These are phyloP conservation scores for Drosophila maculinotata DNA, from an alignment of 2,888 invertebrate species.

Conservation along the genomic window DNA sequence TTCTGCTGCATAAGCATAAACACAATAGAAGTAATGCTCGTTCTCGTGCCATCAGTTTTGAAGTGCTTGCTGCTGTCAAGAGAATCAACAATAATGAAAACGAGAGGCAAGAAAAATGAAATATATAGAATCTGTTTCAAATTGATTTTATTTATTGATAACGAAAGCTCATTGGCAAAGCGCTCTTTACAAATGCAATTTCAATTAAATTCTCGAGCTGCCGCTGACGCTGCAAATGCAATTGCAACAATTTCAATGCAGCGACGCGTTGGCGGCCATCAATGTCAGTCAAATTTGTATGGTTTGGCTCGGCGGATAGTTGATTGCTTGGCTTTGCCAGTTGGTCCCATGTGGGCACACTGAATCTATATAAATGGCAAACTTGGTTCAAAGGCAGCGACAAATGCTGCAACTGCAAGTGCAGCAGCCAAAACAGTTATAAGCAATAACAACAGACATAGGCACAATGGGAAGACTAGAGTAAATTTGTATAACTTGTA, in stretches of 20 bases:
- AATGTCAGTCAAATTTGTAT: slow-evolving; percentile 37
- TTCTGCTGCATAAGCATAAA: slow-evolving; percentile 56
- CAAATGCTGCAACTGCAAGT: slow-evolving; percentile 40
- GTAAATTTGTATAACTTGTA: neutral
- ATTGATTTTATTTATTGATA: slow-evolving; percentile 78
- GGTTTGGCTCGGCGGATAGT: slow-evolving; percentile 37
- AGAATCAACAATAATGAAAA: slow-evolving; percentile 14
- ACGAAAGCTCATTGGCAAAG: slow-evolving; percentile 48
- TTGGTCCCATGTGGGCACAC: slow-evolving; percentile 54
- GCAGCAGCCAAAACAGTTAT: slow-evolving; percentile 33
- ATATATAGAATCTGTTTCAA: slow-evolving; percentile 42
- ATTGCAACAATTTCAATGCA: slow-evolving; percentile 43
- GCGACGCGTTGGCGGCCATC: slow-evolving; percentile 35
- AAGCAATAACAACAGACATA: slow-evolving; percentile 22
- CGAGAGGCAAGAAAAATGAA: slow-evolving; percentile 5
- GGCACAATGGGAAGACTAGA: slow-evolving; percentile 10
- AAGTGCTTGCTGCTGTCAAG: slow-evolving; percentile 30
- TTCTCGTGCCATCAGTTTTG: slow-evolving; percentile 33
- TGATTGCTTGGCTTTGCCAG: slow-evolving; percentile 54
- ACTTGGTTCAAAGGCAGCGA: slow-evolving; percentile 34
- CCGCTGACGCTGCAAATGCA: slow-evolving; percentile 25
- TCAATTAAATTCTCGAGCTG: slow-evolving; percentile 68
- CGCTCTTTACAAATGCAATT: slow-evolving; percentile 68
- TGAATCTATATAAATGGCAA: slow-evolving; percentile 36
- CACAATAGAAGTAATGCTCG: slow-evolving; percentile 66